These are phyloP conservation scores for Silurus aristotelis DNA, from an alignment of 2,797 vertebrate genomes.

Conservation along the genomic window DNA sequence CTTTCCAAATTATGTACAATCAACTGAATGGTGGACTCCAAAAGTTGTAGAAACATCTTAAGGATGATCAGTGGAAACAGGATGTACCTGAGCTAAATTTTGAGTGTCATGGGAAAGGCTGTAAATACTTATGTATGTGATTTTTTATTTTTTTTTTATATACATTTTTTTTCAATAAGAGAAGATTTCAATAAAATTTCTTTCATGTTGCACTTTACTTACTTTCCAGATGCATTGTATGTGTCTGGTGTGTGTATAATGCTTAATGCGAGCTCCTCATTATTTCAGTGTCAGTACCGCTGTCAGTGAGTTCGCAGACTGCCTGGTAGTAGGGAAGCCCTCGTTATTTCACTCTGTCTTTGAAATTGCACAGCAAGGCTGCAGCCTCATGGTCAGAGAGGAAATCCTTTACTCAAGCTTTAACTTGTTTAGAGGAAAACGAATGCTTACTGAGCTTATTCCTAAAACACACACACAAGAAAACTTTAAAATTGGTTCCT, in stretches of 20 bases:
- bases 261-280: not conserved
- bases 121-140: too few species aligned
- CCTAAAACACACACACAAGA: not conserved
- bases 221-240: not conserved
- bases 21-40: too few species aligned
- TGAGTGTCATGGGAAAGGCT: too few species aligned
- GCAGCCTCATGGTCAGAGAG: slow-evolving; percentile 11
- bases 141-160: too few species aligned
- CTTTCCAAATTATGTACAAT: too few species aligned
- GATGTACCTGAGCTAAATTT: too few species aligned
- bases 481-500: not conserved
- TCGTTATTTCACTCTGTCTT: slow-evolving; percentile 37
- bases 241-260: not conserved
- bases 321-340: slow-evolving; percentile 48
- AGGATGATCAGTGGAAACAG: too few species aligned
- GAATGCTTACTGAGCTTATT: not conserved
- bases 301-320: slow-evolving; percentile 37
- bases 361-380: slow-evolving; percentile 24
- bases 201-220: not conserved
- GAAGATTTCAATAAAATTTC: too few species aligned
- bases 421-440: not conserved
- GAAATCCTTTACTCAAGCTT: slow-evolving; percentile 25
- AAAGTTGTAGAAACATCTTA: too few species aligned
- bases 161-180: too few species aligned
- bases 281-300: not conserved